Conservation (phyloP, 1,140 invertebrate species). For the Brachionus koreanus region DNA sequence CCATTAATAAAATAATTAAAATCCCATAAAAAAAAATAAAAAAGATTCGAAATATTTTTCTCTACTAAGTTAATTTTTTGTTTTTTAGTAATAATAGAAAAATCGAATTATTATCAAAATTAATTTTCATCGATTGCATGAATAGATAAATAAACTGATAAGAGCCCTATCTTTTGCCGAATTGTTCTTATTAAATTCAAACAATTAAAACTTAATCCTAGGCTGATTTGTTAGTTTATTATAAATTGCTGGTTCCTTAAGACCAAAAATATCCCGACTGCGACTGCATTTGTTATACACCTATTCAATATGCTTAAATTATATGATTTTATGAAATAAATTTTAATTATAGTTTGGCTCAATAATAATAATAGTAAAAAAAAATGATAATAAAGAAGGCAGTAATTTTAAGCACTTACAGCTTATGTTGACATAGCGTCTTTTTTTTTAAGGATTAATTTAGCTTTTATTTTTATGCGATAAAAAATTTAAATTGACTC, state of each 20-base stretch:
- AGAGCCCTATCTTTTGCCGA: background rate
- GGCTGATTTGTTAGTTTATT: background rate
- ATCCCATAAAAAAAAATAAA: background rate
- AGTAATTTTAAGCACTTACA: background rate
- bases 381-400: background rate
- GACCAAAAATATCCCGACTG: background rate
- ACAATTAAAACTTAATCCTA: background rate
- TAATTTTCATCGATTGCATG: constrained; percentile 27
- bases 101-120: background rate
- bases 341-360: background rate
- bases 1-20: background rate
- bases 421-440: background rate
- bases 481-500: background rate
- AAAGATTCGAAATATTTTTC: background rate
- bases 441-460: background rate
- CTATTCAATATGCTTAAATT: background rate
- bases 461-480: background rate
- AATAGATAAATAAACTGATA: background rate
- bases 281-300: background rate
- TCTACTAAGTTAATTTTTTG: background rate
- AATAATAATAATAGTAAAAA: background rate
- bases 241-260: background rate
- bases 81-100: background rate
- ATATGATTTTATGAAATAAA: background rate
- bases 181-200: background rate